Conservation (phyloP, 2,888 invertebrate genomes). For the Bedellia somnulentella region DNA sequence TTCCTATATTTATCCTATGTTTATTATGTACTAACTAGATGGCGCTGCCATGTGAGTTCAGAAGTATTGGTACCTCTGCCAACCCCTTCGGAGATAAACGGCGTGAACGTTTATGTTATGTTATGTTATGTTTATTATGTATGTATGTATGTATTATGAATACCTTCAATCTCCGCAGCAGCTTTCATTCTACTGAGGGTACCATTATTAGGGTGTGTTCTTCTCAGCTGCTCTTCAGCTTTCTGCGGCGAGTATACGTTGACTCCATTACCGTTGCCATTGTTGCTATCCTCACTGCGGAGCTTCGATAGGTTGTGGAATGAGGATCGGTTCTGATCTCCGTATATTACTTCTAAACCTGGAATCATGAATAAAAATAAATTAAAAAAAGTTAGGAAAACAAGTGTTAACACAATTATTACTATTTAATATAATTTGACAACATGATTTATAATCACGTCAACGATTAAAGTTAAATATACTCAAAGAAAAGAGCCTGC, state of each 20-base stretch:
- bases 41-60: too few species aligned
- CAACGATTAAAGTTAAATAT: too few species aligned
- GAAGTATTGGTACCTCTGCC: too few species aligned
- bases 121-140: too few species aligned
- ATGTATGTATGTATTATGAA: too few species aligned
- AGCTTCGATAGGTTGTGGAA: constrained; percentile 41
- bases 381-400: not conserved
- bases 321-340: constrained; percentile 41
- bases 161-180: constrained; percentile 40
- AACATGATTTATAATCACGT: too few species aligned
- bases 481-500: too few species aligned
- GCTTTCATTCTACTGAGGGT: constrained; percentile 44
- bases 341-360: constrained; percentile 52
- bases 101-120: too few species aligned
- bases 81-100: too few species aligned
- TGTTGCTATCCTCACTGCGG: constrained; percentile 30
- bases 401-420: not conserved
- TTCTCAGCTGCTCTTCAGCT: constrained; percentile 38
- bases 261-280: constrained; percentile 32
- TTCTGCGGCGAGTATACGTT: constrained; percentile 48
- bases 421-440: too few species aligned
- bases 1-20: too few species aligned
- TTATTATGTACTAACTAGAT: too few species aligned
- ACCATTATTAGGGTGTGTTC: constrained; percentile 26
- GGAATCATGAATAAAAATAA: constrained; percentile 8